phyloP scores from a whole-genome alignment of 2,888 invertebrate genomes.

The Atrina japonica region DNA sequence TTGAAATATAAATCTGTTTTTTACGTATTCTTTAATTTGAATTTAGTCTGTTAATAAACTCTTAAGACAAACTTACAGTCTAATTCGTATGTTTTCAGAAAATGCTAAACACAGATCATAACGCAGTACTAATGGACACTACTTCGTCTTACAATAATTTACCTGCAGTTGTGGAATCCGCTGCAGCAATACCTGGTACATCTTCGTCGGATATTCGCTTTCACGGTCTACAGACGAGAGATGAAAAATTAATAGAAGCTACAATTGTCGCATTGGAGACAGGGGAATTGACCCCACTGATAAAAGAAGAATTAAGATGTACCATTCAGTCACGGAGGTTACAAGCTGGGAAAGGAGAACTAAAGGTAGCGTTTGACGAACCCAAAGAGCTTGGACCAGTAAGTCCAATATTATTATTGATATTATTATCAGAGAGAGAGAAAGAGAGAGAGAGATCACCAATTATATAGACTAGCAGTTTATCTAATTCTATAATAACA shows the following conservation, averaged over 20 bases:
- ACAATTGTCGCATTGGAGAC: slow-evolving; percentile 33
- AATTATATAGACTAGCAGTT: no score
- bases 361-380: slow-evolving; percentile 59
- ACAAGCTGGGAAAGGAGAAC: slow-evolving; percentile 63
- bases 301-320: slow-evolving; percentile 66
- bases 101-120: no score
- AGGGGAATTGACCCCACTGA: slow-evolving; percentile 42
- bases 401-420: slow-evolving; percentile 47
- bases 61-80: neutral
- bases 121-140: no score
- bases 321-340: slow-evolving; percentile 63
- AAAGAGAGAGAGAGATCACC: neutral
- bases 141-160: no score
- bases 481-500: no score
- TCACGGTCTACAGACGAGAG: no score
- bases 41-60: neutral
- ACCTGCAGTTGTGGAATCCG: no score
- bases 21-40: neutral
- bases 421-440: slow-evolving; percentile 25
- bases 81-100: neutral
- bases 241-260: slow-evolving; percentile 28
- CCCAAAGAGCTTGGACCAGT: neutral
- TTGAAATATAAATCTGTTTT: no score
- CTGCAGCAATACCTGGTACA: no score
- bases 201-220: no score